phyloP scores from a whole-genome alignment of 2,113 vertebrate species.

The Porphyrio hochstetteri region DNA sequence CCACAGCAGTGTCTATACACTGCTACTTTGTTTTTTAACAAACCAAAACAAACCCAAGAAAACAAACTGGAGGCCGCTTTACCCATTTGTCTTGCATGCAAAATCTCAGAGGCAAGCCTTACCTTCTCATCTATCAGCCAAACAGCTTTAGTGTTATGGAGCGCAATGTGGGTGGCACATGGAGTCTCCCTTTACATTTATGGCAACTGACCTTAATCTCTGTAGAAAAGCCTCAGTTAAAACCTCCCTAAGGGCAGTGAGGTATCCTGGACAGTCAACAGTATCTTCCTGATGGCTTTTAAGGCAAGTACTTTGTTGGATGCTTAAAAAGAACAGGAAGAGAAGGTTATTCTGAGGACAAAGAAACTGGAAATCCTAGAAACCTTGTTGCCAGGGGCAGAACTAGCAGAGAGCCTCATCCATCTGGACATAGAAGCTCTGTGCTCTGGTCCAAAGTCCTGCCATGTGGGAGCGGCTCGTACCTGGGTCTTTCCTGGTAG shows the following conservation, averaged over 20 bases:
- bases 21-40: no score
- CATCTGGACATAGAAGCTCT: background rate
- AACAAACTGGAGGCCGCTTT: background rate
- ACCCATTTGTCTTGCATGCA: background rate
- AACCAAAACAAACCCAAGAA: no score
- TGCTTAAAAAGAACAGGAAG: background rate
- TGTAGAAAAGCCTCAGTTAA: background rate
- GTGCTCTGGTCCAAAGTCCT: constrained; percentile 34
- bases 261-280: background rate
- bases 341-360: background rate
- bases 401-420: background rate
- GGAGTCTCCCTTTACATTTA: background rate
- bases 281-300: background rate
- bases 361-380: background rate
- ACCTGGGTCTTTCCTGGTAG: constrained; percentile 12
- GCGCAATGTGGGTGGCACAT: background rate
- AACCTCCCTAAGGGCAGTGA: background rate
- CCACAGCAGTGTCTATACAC: background rate
- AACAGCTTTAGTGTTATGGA: background rate
- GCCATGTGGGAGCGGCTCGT: background rate
- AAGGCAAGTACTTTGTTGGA: background rate
- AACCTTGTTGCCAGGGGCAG: background rate
- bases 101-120: background rate
- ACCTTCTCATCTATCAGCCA: background rate
- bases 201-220: background rate